Evolutionary conservation across 2,797 vertebrate genomes (phyloP).

Genomic region (Parotocinclus haroldoi): DNA sequence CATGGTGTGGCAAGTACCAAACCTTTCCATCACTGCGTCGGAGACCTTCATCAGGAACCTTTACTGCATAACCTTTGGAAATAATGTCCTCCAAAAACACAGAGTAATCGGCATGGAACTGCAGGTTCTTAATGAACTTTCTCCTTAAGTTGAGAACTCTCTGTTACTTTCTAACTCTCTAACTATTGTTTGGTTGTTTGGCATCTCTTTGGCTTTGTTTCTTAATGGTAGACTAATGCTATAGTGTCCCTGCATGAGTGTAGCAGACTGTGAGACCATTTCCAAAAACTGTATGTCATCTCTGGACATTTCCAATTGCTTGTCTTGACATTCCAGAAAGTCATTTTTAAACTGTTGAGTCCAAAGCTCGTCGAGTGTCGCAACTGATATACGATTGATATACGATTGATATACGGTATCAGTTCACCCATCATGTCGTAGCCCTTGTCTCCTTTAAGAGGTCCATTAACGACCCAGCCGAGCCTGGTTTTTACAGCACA

Average conservation of each 20-base stretch:
- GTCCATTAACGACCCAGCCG: not conserved
- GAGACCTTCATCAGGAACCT: too few relatives aligned
- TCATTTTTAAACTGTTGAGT: not conserved
- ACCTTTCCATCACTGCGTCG: not conserved
- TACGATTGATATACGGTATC: too few relatives aligned
- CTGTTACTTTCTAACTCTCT: too few relatives aligned
- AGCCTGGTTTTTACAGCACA: not conserved
- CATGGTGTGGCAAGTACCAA: not conserved
- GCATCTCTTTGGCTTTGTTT: too few relatives aligned
- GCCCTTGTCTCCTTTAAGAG: not conserved
- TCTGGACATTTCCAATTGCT: not conserved
- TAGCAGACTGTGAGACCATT: not conserved
- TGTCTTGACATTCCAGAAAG: not conserved
- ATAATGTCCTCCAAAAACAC: not conserved
- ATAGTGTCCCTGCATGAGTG: constrained; percentile 5
- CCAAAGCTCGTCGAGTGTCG: not conserved
- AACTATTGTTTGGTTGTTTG: too few relatives aligned
- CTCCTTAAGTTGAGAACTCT: not conserved
- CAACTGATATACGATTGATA: not conserved
- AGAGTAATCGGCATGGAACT: not conserved
- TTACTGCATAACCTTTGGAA: not conserved
- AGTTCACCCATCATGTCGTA: too few relatives aligned
- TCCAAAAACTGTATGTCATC: not conserved
- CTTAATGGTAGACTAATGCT: not conserved
- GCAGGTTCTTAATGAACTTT: not conserved